Percentiles rank a stretch among this genome's conserved stretches.
Evolutionary conservation across 2,888 invertebrate genomes (phyloP).

Genomic region (Spodoptera littoralis): DNA sequence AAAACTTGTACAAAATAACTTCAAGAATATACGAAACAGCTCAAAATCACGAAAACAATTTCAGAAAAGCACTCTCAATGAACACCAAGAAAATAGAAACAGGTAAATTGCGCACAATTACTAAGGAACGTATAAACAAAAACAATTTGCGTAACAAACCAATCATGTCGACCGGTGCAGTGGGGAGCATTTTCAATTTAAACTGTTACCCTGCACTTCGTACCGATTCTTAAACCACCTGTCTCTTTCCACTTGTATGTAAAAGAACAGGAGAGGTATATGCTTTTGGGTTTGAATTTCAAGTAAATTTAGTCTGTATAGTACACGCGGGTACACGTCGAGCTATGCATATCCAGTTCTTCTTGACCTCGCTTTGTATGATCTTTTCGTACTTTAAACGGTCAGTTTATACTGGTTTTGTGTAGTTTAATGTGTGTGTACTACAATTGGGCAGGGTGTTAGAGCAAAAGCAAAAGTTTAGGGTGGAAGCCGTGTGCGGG

Average conservation of each 20-base stretch:
- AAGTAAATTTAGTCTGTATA: constrained; percentile 56
- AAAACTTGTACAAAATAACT: not conserved
- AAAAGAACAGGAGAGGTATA: constrained; percentile 40
- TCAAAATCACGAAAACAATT: not conserved
- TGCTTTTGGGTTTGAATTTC: constrained; percentile 46
- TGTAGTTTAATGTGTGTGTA: no score
- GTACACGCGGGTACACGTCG: constrained; percentile 3
- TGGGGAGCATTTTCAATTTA: constrained; percentile 63
- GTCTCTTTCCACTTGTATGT: constrained; percentile 35
- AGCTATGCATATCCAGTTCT: no score
- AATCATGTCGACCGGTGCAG: constrained; percentile 59
- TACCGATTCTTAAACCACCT: constrained; percentile 42
- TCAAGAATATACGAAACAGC: not conserved
- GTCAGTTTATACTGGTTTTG: no score
- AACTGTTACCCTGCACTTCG: constrained; percentile 48
- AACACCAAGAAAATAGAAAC: constrained; percentile 3
- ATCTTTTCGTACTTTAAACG: no score
- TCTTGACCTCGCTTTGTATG: no score
- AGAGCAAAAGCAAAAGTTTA: constrained; percentile 65
- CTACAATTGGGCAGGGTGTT: constrained; percentile 49
- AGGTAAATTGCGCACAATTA: constrained; percentile 31
- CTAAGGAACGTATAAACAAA: constrained; percentile 44
- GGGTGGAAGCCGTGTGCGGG: constrained; percentile 59
- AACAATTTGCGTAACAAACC: constrained; percentile 65
- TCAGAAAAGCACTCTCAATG: not conserved